These are phyloP conservation scores for Gymnoscopelus braueri DNA, from an alignment of 2,797 vertebrate genomes.

Conservation along the genomic window DNA sequence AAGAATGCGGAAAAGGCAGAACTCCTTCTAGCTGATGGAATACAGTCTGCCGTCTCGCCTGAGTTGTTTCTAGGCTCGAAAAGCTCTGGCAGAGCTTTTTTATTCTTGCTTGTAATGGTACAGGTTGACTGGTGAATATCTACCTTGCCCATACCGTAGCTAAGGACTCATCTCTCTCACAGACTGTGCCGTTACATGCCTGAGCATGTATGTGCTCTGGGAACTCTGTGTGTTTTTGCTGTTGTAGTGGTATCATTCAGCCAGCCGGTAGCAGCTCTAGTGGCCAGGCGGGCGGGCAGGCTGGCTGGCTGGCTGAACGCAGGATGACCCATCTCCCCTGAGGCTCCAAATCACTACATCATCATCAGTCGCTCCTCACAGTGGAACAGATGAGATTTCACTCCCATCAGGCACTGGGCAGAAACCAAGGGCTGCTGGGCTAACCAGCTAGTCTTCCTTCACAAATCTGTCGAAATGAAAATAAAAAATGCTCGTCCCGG, in stretches of 20 bases:
- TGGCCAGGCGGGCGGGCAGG: slow-evolving; percentile 16
- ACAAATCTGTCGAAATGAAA: slow-evolving; percentile 57
- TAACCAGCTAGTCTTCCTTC: slow-evolving; percentile 55
- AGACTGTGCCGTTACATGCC: slow-evolving; percentile 53
- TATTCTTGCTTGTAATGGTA: slow-evolving; percentile 24
- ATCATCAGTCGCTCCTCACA: slow-evolving; percentile 78
- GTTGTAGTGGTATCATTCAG: slow-evolving; percentile 48
- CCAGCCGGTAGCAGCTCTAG: slow-evolving; percentile 32
- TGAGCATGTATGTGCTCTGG: slow-evolving; percentile 46
- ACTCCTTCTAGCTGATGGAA: slow-evolving; percentile 44
- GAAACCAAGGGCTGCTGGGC: slow-evolving; percentile 62
- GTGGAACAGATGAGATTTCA: slow-evolving; percentile 79
- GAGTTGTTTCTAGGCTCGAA: slow-evolving; percentile 37
- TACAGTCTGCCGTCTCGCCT: slow-evolving; percentile 14
- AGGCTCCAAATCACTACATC: slow-evolving; percentile 81
- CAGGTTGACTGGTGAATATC: slow-evolving; percentile 31
- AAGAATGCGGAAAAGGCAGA: slow-evolving; percentile 44
- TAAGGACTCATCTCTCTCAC: slow-evolving; percentile 26
- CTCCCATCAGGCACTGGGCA: slow-evolving; percentile 61
- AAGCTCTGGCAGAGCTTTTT: slow-evolving; percentile 18
- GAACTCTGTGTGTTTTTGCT: slow-evolving; percentile 32
- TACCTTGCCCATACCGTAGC: slow-evolving; percentile 44
- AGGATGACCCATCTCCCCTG: slow-evolving; percentile 80
- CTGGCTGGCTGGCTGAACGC: slow-evolving; percentile 71
- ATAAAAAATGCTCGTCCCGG: slow-evolving; percentile 30